phyloP scores from a whole-genome alignment of 2,113 vertebrate species.

The Anthoscopus minutus region DNA sequence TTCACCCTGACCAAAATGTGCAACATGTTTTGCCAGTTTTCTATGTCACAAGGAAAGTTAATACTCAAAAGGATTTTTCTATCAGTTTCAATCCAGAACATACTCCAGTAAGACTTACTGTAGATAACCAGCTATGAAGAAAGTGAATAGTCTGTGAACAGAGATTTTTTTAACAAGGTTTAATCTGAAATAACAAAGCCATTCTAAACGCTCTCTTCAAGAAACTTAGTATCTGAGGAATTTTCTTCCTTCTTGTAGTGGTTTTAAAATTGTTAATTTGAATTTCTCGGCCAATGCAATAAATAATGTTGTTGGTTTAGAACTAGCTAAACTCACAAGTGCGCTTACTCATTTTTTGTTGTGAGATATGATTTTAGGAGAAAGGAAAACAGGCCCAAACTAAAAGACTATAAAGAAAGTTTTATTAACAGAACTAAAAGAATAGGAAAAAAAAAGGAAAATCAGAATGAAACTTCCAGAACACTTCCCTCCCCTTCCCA shows the following conservation, averaged over 20 bases:
- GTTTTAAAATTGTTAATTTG: too few relatives aligned
- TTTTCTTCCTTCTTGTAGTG: background rate
- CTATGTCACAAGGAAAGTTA: background rate
- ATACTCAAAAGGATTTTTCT: background rate
- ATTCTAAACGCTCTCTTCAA: background rate
- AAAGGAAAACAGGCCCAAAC: too few relatives aligned
- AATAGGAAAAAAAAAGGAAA: too few relatives aligned
- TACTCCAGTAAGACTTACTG: background rate
- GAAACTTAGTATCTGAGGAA: background rate
- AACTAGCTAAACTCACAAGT: too few relatives aligned
- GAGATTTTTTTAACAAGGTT: background rate
- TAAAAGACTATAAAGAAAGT: too few relatives aligned
- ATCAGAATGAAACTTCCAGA: too few relatives aligned
- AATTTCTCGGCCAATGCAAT: too few relatives aligned
- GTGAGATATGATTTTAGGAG: too few relatives aligned
- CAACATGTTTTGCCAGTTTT: background rate
- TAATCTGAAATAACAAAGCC: background rate
- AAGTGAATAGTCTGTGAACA: background rate
- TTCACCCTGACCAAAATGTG: background rate
- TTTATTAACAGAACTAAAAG: too few relatives aligned
- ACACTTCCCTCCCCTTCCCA: too few relatives aligned
- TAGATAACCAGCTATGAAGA: background rate
- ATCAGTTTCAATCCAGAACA: background rate
- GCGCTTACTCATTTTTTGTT: too few relatives aligned
- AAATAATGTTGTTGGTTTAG: too few relatives aligned